Evolutionary conservation across 2,888 invertebrate genomes (phyloP), one percentile per base, ranked within the genome.

Genomic region (Agrochola lychnidis): DNA sequence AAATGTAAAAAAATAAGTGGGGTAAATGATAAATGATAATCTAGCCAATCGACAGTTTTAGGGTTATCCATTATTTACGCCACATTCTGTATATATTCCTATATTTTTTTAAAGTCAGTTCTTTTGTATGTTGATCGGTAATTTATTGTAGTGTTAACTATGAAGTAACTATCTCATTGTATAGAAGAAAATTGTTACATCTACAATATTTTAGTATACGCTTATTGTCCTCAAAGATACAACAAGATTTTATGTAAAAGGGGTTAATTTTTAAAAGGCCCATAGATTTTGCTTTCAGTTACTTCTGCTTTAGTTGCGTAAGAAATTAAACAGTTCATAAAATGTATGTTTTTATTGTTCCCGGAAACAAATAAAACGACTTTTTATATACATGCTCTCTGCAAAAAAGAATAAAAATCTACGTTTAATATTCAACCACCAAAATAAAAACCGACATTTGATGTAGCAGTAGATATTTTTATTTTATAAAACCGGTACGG

Each of bases 381-480:
- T 51, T 71, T 81, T 79, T 61, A 4, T 61, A 4, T 16, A 70
- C 70, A 30, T 42, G 30, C 25, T 56, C 30, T 45, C 30, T 69
- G n/a, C n/a, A 66, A 64, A 70, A 73, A 57, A 3, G 4, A 69
- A 70, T 67, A 62, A 62, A 70, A 59, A 48, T 7, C 57, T 22
- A 48, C 30, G 42, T 76, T 70, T 76, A 19, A 70, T 42, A 76
- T 61, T 30, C 56, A 63, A 70, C 25, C 25, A 70, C 25, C 14
- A 76, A 30, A 57, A 62, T 62, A 57, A 73, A 68, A 63, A 69
- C n/a, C 19, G 16, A 10, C 59, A 42, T 68, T 69, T 76, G 59
- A 57, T 30, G 69, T 10, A 71, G 25, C n/a, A n/a, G 42, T 36
- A 22, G 22, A 4, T 51, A 40, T 53, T 70, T 74, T 64, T 51